A percentile compares a stretch with the other conserved stretches of the same genome.
phyloP scores from a whole-genome alignment of 2,888 invertebrate genomes.

The Polietes domitor region DNA sequence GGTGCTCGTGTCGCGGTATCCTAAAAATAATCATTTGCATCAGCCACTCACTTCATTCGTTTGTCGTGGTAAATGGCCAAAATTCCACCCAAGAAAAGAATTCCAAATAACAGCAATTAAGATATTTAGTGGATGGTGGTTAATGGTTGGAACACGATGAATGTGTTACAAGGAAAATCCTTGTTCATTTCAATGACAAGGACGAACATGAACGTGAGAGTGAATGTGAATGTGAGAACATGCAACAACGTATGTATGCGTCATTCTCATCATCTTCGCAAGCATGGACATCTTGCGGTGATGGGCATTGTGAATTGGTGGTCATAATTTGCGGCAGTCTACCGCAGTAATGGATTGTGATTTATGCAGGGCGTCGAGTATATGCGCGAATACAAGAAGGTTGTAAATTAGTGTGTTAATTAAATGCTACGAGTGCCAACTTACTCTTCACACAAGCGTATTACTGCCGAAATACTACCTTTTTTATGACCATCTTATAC shows the following conservation, averaged over 20 bases:
- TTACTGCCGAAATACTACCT: too few relatives aligned
- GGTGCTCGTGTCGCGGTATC: not conserved
- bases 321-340: too few relatives aligned
- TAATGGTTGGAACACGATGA: not conserved
- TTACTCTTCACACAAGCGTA: too few relatives aligned
- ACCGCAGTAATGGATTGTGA: not conserved
- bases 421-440: too few relatives aligned
- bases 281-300: not conserved
- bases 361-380: not conserved
- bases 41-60: not conserved
- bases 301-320: not conserved
- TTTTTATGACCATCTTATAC: too few relatives aligned
- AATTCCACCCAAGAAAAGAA: constrained; percentile 1
- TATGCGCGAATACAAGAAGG: too few relatives aligned
- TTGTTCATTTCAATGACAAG: constrained; percentile 17
- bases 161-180: not conserved
- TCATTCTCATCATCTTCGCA: not conserved
- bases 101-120: constrained; percentile 1
- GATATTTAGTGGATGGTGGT: not conserved
- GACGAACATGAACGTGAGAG: not conserved
- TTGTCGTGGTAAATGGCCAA: not conserved
- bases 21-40: not conserved
- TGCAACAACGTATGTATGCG: constrained; percentile 20
- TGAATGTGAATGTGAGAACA: not conserved
- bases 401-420: too few relatives aligned